Evolutionary conservation across 2,888 invertebrate genomes (phyloP).

Genomic region (Tenodera sinensis): DNA sequence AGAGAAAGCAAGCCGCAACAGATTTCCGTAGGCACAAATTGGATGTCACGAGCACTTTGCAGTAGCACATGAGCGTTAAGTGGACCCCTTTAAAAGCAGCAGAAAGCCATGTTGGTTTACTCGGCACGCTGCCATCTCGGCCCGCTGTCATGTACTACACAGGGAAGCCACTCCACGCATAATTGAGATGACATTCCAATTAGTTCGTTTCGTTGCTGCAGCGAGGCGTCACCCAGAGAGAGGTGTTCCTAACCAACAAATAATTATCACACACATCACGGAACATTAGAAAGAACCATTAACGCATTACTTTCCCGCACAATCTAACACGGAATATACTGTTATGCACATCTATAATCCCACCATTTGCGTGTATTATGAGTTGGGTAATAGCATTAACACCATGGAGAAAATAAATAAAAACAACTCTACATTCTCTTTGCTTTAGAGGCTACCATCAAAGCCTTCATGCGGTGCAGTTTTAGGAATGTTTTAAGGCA

Average conservation of each 20-base stretch:
- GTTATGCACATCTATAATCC: too few species aligned
- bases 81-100: not conserved
- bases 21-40: not conserved
- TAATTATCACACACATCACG: not conserved
- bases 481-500: too few species aligned
- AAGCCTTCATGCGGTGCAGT: too few species aligned
- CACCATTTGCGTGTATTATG: too few species aligned
- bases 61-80: not conserved
- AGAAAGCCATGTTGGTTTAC: not conserved
- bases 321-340: too few species aligned
- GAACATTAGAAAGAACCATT: not conserved
- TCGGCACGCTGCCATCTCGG: not conserved
- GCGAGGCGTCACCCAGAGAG: not conserved
- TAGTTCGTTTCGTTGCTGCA: not conserved
- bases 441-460: too few species aligned
- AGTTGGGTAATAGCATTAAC: too few species aligned
- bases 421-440: too few species aligned
- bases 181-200: not conserved
- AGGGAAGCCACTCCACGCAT: not conserved
- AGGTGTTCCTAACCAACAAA: not conserved
- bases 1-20: not conserved
- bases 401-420: too few species aligned
- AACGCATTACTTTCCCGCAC: not conserved
- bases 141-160: not conserved
- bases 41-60: not conserved